Percentiles rank a stretch among this genome's conserved stretches.
phyloP scores from a whole-genome alignment of 2,888 invertebrate species.

The Oscheius sp. region DNA sequence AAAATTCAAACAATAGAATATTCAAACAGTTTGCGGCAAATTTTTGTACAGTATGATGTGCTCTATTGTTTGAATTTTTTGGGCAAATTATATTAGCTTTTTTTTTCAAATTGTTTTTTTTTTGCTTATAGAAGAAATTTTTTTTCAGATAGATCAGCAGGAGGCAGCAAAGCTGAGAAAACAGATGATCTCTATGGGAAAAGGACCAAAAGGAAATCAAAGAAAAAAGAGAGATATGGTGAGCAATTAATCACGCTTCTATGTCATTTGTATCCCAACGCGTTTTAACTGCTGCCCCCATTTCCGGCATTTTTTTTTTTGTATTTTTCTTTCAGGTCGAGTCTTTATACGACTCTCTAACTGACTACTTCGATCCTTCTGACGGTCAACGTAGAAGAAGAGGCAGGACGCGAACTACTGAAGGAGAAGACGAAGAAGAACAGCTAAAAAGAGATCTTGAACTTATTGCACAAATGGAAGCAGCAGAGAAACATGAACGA shows the following conservation, averaged over 20 bases:
- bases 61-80: too few relatives aligned
- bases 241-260: not conserved
- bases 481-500: not conserved
- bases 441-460: constrained; percentile 40
- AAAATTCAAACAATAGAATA: too few relatives aligned
- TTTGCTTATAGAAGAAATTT: not conserved
- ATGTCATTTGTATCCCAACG: not conserved
- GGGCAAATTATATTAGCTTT: not conserved
- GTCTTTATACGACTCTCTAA: constrained; percentile 66
- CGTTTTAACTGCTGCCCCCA: too few relatives aligned
- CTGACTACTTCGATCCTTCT: constrained; percentile 64
- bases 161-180: constrained; percentile 46
- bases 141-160: constrained; percentile 20
- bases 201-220: constrained; percentile 61
- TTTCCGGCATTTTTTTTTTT: not conserved
- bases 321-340: constrained; percentile 56
- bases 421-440: constrained; percentile 35
- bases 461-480: constrained; percentile 43
- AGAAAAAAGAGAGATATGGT: constrained; percentile 62
- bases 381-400: constrained; percentile 48
- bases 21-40: too few relatives aligned
- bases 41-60: too few relatives aligned
- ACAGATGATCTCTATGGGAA: constrained; percentile 67
- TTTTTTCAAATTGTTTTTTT: not conserved
- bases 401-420: constrained; percentile 35